Base-by-base conservation (phyloP, 2,113 vertebrate species). In the Colius striatus region DNA sequence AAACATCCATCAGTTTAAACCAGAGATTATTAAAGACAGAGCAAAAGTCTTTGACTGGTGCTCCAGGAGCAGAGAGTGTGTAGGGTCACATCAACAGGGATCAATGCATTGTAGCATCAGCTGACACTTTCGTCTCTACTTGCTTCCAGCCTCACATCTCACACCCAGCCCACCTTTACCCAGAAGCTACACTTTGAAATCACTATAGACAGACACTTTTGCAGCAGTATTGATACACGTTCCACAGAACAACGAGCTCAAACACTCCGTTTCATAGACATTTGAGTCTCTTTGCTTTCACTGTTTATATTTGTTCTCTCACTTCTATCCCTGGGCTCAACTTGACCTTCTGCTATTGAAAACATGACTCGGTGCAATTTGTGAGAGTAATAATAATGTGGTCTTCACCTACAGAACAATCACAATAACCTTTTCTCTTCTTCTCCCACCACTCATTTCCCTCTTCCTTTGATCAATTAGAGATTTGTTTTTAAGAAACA, bases 321-420 rank as follows among this genome's bases (percentile, higher is more conserved):
- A 55, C 62, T 97, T 95, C 95, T 98, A 97, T 98, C 98, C 98
- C 95, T 95, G 84, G 97, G 98, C 97, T 96, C 62, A 97, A 87
- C 70, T 89, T 98, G 98, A 98, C 95, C 98, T 97, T 97, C 97
- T 96, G 92, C 97, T 97, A 95, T 95, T 81, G 94, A 94, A 96
- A 97, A 89, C 90, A 86, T 4, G 9, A 58, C 81, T 70, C 71
- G 29, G 45, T 30, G 36, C 67, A 78, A 92, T 88, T 96, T 89
- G 92, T 97, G 94, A 96, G 76, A 77, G 53, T 55, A 67, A 89
- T 93, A 94, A 76, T 87, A 94, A 97, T 53, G 87, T 77, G 68
- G 55, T 92, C 71, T 74, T 87, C 90, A 80, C 63, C 53, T 66
- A 81, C 0, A 1, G n/a, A 90, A 71, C 13, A 45, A 96, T 70